phyloP scores from a whole-genome alignment of 2,797 vertebrate species.

The Ambastaia sidthimunki region DNA sequence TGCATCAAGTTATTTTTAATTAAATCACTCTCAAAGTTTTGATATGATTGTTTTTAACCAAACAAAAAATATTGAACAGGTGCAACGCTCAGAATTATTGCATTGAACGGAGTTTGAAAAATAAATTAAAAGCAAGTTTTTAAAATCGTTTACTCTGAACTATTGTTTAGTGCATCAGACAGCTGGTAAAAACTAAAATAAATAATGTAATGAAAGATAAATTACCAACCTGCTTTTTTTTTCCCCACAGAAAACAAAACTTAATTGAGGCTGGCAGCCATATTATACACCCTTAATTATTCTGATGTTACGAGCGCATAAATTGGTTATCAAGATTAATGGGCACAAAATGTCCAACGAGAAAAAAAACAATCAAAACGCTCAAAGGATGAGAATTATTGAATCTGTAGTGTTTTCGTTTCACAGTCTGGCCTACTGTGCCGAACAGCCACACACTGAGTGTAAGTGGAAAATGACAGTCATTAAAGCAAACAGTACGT shows the following conservation, averaged over 20 bases:
- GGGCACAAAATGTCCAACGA: slow-evolving; percentile 33
- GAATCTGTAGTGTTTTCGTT: slow-evolving; percentile 32
- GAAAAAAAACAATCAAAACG: slow-evolving; percentile 32
- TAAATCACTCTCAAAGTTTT: not conserved
- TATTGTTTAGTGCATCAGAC: not conserved
- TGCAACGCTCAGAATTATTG: not conserved
- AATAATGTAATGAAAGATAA: slow-evolving; percentile 11
- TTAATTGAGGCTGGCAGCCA: slow-evolving; percentile 32
- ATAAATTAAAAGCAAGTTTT: not conserved
- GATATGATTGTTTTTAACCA: not conserved
- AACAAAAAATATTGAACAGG: not conserved
- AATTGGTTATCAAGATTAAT: slow-evolving; percentile 47
- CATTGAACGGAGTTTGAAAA: not conserved
- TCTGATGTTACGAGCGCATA: slow-evolving; percentile 32
- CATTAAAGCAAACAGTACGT: slow-evolving; percentile 74
- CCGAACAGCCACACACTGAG: slow-evolving; percentile 50
- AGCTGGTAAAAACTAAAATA: not conserved
- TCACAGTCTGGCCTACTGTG: not conserved
- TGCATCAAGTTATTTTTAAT: not conserved
- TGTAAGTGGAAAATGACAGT: slow-evolving; percentile 79
- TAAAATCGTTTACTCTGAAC: not conserved
- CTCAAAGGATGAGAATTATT: slow-evolving; percentile 5
- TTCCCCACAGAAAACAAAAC: not conserved
- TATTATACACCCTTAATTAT: slow-evolving; percentile 39
- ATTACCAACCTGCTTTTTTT: not conserved